Evolutionary conservation across 2,113 vertebrate genomes (phyloP).

Genomic region (Tenrec ecaudatus): DNA sequence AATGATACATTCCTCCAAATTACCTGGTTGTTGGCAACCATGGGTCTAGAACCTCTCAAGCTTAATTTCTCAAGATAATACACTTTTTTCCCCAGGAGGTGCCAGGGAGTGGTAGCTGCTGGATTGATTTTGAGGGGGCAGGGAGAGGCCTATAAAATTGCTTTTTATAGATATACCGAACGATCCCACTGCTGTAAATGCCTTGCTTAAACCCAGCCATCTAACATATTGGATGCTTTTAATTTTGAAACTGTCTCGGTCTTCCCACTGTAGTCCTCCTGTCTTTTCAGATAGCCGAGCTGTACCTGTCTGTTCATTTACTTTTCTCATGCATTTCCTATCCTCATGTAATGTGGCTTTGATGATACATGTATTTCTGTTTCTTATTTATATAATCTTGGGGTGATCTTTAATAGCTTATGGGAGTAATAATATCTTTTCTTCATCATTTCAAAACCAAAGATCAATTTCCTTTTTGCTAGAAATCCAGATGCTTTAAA

Average conservation of each 20-base stretch:
- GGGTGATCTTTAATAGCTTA: constrained; percentile 29
- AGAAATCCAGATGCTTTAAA: constrained; percentile 18
- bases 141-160: background rate
- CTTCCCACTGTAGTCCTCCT: background rate
- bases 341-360: background rate
- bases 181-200: background rate
- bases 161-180: background rate
- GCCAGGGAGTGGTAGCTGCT: background rate
- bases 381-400: constrained; percentile 34
- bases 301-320: background rate
- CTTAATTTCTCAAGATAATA: constrained; percentile 47
- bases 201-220: background rate
- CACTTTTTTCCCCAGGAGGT: background rate
- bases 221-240: background rate
- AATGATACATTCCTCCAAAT: background rate
- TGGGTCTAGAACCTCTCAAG: background rate
- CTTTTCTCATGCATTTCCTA: background rate
- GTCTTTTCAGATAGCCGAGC: background rate
- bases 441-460: constrained; percentile 29
- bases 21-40: background rate
- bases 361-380: background rate
- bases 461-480: constrained; percentile 20
- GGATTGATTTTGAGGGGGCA: background rate
- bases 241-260: background rate
- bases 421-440: background rate